Evolutionary conservation across 2,113 vertebrate species (phyloP), one percentile per base, ranked within the genome.

Genomic region (Oceanites oceanicus): DNA sequence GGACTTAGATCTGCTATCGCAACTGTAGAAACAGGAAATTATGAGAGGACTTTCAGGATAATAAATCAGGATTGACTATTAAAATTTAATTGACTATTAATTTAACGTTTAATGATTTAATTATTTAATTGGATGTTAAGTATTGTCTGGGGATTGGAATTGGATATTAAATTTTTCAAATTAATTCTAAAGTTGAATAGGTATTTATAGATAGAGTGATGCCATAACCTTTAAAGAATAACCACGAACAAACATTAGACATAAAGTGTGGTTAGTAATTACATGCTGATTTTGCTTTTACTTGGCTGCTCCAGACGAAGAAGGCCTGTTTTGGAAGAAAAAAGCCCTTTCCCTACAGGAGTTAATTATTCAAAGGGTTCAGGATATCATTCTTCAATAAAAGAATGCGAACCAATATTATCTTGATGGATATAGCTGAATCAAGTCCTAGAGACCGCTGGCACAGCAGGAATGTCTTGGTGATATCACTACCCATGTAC

Each of bases 1-100:
- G 44, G 52, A 38, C 42, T 67, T 49, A 18, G 26, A 20, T 40
- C 78, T 85, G 50, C 23, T 58, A 15, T 67, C 17, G 11, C 34
- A 53, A 13, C 47, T 50, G 40, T 27, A 73, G 85, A 53, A 76
- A 72, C 15, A 76, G 74, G 74, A 72, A 86, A 75, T 32, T 1
- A 0, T 45, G 62, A 88, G 61, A 79, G 8, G 30, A 61, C 70
- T 90, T 82, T 65, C 36, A 93, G 58, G 34, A 65, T 85, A 13
- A 78, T 72, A 90, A 86, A 81, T 86, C 17, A 44, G 47, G 42
- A 82, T 58, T 20, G 13, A 42, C 65, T 84, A 25, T 75, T 92
- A 84, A 17, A 42, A 67, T 91, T 72, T 94, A 95, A 92, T 91
- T 81, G 20, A 63, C 59, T 90, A n/a, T 50, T 89, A 84, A 89